Evolutionary conservation across 2,797 vertebrate genomes (phyloP).

Genomic region (Cynodonichthys magdalenae): DNA sequence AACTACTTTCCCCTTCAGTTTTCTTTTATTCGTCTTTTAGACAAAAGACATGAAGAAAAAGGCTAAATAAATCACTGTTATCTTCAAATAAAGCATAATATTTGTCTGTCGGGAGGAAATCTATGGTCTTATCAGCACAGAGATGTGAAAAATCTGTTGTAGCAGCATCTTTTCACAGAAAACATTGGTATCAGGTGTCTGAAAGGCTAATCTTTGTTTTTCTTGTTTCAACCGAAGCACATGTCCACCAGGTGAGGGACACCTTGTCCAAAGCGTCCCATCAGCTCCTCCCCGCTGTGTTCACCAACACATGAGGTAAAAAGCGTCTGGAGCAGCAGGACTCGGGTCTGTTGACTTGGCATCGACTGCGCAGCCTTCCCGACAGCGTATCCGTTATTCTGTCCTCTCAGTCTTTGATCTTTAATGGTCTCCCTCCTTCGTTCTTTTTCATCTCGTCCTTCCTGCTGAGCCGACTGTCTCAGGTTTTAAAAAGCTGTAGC

Average conservation of each 20-base stretch:
- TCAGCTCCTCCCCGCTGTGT: conserved; percentile 74
- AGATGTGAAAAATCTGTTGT: not conserved
- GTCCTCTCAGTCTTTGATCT: conserved; percentile 61
- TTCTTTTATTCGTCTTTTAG: not conserved
- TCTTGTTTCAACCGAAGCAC: conserved; percentile 42
- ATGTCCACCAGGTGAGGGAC: conserved; percentile 73
- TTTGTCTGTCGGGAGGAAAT: no score
- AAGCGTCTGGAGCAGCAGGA: conserved; percentile 28
- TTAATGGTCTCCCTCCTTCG: not conserved
- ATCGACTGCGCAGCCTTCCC: conserved; percentile 16
- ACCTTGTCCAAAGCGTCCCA: conserved; percentile 59
- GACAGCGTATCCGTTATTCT: conserved; percentile 36
- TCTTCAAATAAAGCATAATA: no score
- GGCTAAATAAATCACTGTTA: no score
- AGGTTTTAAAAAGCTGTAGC: not conserved
- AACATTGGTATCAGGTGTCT: not conserved
- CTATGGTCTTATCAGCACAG: not conserved
- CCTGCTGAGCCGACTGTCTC: not conserved
- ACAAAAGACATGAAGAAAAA: not conserved
- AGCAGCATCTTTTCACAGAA: no score
- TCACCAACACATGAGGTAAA: conserved; percentile 79
- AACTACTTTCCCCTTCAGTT: not conserved
- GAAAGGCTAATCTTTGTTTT: not conserved
- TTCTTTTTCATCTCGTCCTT: not conserved
- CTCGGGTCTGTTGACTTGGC: conserved; percentile 38